These are phyloP conservation scores for Orientallactaga bullata DNA, from an alignment of 2,113 vertebrate genomes.

Conservation along the genomic window DNA sequence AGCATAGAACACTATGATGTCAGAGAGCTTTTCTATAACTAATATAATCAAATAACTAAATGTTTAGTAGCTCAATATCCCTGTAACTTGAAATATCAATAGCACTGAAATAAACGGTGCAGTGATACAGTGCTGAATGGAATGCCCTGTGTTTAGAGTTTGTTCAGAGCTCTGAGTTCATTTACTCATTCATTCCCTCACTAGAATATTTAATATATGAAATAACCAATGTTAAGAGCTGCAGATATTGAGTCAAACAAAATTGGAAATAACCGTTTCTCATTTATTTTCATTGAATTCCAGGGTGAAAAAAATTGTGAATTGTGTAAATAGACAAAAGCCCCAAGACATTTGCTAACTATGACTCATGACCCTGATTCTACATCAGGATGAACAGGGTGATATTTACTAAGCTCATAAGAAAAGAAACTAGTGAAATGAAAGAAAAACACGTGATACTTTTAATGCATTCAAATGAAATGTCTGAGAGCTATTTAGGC, in stretches of 20 bases:
- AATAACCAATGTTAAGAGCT: neutral
- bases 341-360: neutral
- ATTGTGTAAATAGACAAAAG: neutral
- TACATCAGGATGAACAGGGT: neutral
- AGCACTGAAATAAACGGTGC: slow-evolving; percentile 14
- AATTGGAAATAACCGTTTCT: neutral
- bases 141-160: neutral
- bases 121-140: neutral
- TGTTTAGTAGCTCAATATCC: neutral
- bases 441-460: neutral
- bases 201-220: neutral
- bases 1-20: neutral
- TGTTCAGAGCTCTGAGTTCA: neutral
- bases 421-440: neutral
- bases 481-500: neutral
- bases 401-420: neutral
- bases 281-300: neutral
- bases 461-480: neutral
- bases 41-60: neutral
- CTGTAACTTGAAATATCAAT: neutral
- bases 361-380: neutral
- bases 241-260: neutral
- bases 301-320: neutral
- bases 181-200: neutral
- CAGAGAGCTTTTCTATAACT: neutral